Evolutionary conservation across 2,888 invertebrate species (phyloP).

Genomic region (Coremacera marginata): DNA sequence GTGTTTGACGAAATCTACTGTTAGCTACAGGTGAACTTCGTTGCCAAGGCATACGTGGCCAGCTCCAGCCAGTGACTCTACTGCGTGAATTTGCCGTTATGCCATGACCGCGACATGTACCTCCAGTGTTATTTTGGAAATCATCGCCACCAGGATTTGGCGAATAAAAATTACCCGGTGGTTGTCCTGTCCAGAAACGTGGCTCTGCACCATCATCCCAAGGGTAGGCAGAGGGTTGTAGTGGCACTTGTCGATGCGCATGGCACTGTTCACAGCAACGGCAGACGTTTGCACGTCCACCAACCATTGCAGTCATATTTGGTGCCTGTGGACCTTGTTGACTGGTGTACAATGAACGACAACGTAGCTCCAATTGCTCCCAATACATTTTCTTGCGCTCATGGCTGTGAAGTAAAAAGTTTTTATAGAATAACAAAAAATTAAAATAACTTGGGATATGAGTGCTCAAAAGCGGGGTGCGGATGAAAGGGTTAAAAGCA

Average conservation of each 20-base stretch:
- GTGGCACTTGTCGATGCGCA: constrained; percentile 71
- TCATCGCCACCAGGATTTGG: constrained; percentile 81
- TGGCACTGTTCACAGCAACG: constrained; percentile 80
- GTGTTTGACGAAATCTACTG: constrained; percentile 73
- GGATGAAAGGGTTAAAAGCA: too few species aligned
- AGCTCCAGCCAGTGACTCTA: constrained; percentile 73
- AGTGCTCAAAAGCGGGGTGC: too few species aligned
- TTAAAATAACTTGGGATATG: too few species aligned
- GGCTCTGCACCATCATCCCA: constrained; percentile 72
- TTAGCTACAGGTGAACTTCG: constrained; percentile 70
- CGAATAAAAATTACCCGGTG: constrained; percentile 84
- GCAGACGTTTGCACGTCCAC: constrained; percentile 69
- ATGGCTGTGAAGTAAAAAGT: constrained; percentile 73
- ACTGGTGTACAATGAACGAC: constrained; percentile 80
- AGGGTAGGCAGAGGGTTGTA: constrained; percentile 72
- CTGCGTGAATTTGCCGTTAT: constrained; percentile 50
- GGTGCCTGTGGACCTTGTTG: constrained; percentile 63
- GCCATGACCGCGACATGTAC: constrained; percentile 62
- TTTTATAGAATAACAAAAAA: not conserved
- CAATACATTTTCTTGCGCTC: constrained; percentile 96
- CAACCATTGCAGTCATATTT: constrained; percentile 63
- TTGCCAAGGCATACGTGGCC: constrained; percentile 81
- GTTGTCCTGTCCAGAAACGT: constrained; percentile 71
- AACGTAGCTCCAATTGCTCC: constrained; percentile 89
- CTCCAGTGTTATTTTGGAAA: constrained; percentile 42